Percentiles rank a stretch among this genome's conserved stretches.
These are phyloP conservation scores for Drosophila gaucha DNA, from an alignment of 2,888 invertebrate species.

Conservation along the genomic window DNA sequence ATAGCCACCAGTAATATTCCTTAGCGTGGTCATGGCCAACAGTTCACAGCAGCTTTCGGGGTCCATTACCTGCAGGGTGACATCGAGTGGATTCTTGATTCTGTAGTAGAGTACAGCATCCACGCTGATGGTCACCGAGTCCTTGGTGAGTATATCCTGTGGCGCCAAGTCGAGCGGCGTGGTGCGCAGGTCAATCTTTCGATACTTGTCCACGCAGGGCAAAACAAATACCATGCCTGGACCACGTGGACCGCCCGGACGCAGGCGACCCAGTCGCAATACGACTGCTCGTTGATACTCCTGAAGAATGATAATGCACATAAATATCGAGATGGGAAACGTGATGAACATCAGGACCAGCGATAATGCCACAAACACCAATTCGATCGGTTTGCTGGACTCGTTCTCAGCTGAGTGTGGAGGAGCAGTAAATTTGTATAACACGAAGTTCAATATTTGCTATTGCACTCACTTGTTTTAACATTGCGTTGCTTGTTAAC, in stretches of 20 bases:
- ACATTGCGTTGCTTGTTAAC: constrained; percentile 45
- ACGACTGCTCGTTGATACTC: constrained; percentile 88
- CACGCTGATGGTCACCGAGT: constrained; percentile 96
- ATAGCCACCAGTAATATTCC: constrained; percentile 95
- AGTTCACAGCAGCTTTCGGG: constrained; percentile 89
- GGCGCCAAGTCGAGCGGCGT: constrained; percentile 88
- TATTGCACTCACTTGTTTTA: constrained; percentile 38
- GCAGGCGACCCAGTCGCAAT: constrained; percentile 86
- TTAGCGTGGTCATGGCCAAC: constrained; percentile 91
- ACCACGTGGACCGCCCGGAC: constrained; percentile 85
- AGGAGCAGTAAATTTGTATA: neutral
- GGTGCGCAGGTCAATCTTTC: constrained; percentile 87
- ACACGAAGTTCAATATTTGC: neutral
- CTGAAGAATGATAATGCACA: constrained; percentile 84
- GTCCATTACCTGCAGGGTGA: constrained; percentile 88
- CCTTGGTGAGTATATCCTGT: constrained; percentile 91
- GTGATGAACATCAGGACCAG: constrained; percentile 63
- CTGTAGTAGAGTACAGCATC: constrained; percentile 94
- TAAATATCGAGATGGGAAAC: constrained; percentile 76
- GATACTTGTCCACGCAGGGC: constrained; percentile 87
- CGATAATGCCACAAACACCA: constrained; percentile 59
- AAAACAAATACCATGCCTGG: constrained; percentile 87
- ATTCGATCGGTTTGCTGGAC: constrained; percentile 40
- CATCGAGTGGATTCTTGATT: constrained; percentile 90
- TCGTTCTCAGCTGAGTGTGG: constrained; percentile 44